Percentiles rank a stretch among this genome's conserved stretches.
Conservation (phyloP, 2,113 vertebrate species). For the Mesembrinibis cayennensis region DNA sequence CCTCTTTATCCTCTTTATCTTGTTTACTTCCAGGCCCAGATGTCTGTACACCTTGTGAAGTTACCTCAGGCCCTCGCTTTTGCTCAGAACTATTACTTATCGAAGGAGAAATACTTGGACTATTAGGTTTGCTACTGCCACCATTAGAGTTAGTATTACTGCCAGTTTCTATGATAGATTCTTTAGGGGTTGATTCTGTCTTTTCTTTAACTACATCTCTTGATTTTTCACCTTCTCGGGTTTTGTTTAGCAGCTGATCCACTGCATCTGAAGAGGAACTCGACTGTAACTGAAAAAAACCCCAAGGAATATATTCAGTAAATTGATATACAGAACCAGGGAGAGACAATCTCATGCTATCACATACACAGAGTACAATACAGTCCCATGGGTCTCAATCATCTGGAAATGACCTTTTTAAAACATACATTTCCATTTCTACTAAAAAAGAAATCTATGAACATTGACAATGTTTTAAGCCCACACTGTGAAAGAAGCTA, state of each 20-base stretch:
- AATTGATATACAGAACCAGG: neutral
- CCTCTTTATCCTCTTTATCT: slow-evolving; percentile 91
- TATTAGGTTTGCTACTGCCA: slow-evolving; percentile 87
- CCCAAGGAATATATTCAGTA: slow-evolving; percentile 21
- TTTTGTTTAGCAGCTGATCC: slow-evolving; percentile 89
- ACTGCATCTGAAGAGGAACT: slow-evolving; percentile 88
- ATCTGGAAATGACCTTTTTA: neutral
- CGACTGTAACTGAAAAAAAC: slow-evolving; percentile 88
- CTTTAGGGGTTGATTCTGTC: slow-evolving; percentile 78
- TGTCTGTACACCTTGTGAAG: slow-evolving; percentile 95
- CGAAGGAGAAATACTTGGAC: slow-evolving; percentile 87
- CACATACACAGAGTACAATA: neutral
- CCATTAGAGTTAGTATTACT: slow-evolving; percentile 73
- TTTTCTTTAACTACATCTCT: slow-evolving; percentile 90
- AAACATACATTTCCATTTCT: neutral
- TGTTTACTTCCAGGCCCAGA: slow-evolving; percentile 84
- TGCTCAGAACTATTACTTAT: slow-evolving; percentile 78
- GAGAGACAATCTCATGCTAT: neutral
- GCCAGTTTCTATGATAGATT: slow-evolving; percentile 74
- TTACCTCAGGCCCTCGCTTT: slow-evolving; percentile 92
- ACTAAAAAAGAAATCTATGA: neutral
- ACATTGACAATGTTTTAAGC: neutral
- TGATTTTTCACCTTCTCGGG: slow-evolving; percentile 89
- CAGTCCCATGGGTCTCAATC: neutral
- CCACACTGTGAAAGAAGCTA: neutral